Percentiles rank a stretch among this genome's conserved stretches.
phyloP scores from a whole-genome alignment of 2,797 vertebrate species.

The Coranthus polyacanthus region DNA sequence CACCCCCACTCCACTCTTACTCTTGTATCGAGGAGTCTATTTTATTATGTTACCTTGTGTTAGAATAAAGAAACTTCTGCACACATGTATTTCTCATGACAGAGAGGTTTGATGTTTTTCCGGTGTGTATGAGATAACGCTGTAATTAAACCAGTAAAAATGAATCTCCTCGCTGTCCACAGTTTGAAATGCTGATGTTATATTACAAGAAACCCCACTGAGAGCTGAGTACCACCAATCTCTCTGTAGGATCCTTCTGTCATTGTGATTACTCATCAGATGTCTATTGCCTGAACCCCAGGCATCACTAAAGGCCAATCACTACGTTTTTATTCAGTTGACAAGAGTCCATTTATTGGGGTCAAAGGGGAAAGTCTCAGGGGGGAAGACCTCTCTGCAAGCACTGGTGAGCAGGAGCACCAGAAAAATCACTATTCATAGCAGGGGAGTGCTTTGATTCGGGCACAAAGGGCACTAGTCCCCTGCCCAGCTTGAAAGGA shows the following conservation, averaged over 20 bases:
- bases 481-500: slow-evolving; percentile 71
- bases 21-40: neutral
- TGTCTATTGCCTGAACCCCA: slow-evolving; percentile 63
- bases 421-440: slow-evolving; percentile 76
- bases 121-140: neutral
- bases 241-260: slow-evolving; percentile 45
- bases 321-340: slow-evolving; percentile 70
- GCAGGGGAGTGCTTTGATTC: slow-evolving; percentile 73
- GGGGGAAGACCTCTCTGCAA: slow-evolving; percentile 69
- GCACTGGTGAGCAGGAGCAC: slow-evolving; percentile 64
- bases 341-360: slow-evolving; percentile 82
- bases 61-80: slow-evolving; percentile 3
- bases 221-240: slow-evolving; percentile 24
- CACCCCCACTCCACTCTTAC: slow-evolving; percentile 1
- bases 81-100: neutral
- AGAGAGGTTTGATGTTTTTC: neutral
- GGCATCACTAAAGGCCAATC: slow-evolving; percentile 78
- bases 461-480: slow-evolving; percentile 74
- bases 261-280: slow-evolving; percentile 76
- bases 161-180: slow-evolving; percentile 1
- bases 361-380: slow-evolving; percentile 82
- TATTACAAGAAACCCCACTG: slow-evolving; percentile 33
- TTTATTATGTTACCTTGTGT: neutral
- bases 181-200: slow-evolving; percentile 27
- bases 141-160: neutral